Percentiles rank a stretch among this genome's conserved stretches.
Evolutionary conservation across 1,140 invertebrate genomes (phyloP).

Genomic region (Nixonia krombeini): DNA sequence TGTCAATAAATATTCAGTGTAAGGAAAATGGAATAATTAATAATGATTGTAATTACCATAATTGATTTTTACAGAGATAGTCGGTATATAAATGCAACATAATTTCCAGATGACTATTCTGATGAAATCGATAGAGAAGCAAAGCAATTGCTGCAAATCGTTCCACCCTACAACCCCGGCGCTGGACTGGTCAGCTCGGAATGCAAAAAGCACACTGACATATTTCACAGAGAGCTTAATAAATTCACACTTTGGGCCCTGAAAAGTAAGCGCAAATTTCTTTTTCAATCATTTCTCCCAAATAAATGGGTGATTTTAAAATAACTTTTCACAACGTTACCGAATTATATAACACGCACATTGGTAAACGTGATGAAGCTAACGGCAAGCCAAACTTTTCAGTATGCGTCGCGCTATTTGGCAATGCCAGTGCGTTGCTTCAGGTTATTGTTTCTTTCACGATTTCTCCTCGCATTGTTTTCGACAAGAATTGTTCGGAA

Average conservation of each 20-base stretch:
- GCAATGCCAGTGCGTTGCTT: conserved; percentile 43
- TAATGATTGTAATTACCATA: not conserved
- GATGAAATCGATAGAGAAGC: conserved; percentile 60
- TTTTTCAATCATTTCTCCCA: conserved; percentile 40
- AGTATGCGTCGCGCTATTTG: conserved; percentile 40
- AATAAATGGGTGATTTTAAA: conserved; percentile 36
- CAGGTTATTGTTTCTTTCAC: conserved; percentile 27
- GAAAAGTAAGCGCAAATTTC: conserved; percentile 69
- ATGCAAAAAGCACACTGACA: conserved; percentile 66
- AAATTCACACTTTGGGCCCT: conserved; percentile 72
- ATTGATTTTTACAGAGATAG: not conserved
- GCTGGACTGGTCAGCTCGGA: conserved; percentile 59
- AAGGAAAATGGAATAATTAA: too few relatives aligned
- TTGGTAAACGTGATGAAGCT: conserved; percentile 20
- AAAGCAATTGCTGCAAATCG: conserved; percentile 54
- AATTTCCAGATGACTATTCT: conserved; percentile 56
- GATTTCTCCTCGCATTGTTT: conserved; percentile 41
- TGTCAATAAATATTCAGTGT: too few relatives aligned
- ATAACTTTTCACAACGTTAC: conserved; percentile 44
- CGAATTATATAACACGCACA: conserved; percentile 39
- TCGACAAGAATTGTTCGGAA: not conserved
- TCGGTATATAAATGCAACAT: not conserved
- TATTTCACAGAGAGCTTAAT: conserved; percentile 65
- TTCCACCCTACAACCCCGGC: conserved; percentile 61
- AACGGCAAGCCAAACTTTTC: conserved; percentile 30